phyloP scores from a whole-genome alignment of 2,888 invertebrate genomes.

The Polydrusus tereticollis region DNA sequence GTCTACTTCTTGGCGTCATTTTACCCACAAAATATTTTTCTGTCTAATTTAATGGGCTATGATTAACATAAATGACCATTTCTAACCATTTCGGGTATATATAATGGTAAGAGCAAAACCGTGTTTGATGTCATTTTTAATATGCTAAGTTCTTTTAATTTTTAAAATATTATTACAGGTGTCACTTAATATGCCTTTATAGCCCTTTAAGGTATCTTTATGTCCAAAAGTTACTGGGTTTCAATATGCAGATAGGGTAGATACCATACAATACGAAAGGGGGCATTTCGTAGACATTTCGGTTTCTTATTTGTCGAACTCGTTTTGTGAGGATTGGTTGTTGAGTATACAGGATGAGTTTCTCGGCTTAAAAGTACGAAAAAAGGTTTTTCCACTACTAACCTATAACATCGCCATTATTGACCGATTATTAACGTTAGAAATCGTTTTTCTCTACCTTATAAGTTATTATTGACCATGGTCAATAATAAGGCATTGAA shows the following conservation, averaged over 20 bases:
- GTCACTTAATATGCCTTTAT: not conserved
- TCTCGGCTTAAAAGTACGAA: too few species aligned
- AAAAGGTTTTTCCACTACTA: too few species aligned
- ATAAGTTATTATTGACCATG: too few species aligned
- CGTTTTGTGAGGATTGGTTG: too few species aligned
- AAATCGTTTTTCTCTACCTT: too few species aligned
- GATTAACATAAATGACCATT: constrained; percentile 48
- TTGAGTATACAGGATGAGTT: too few species aligned
- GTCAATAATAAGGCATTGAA: too few species aligned
- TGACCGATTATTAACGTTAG: too few species aligned
- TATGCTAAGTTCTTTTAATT: constrained; percentile 34
- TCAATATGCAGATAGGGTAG: not conserved
- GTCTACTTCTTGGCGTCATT: constrained; percentile 47
- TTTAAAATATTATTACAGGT: constrained; percentile 38
- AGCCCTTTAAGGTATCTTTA: not conserved
- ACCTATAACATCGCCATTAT: too few species aligned
- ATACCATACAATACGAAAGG: too few species aligned
- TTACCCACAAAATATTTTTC: constrained; percentile 46
- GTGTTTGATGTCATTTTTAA: constrained; percentile 46
- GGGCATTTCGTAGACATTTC: too few species aligned
- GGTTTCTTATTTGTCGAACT: too few species aligned
- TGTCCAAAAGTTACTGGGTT: not conserved
- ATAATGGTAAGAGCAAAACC: constrained; percentile 44
- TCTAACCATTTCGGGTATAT: constrained; percentile 38
- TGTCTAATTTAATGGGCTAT: constrained; percentile 48